phyloP scores from a whole-genome alignment of 1,140 invertebrate genomes.

The Scylla paramamosain region DNA sequence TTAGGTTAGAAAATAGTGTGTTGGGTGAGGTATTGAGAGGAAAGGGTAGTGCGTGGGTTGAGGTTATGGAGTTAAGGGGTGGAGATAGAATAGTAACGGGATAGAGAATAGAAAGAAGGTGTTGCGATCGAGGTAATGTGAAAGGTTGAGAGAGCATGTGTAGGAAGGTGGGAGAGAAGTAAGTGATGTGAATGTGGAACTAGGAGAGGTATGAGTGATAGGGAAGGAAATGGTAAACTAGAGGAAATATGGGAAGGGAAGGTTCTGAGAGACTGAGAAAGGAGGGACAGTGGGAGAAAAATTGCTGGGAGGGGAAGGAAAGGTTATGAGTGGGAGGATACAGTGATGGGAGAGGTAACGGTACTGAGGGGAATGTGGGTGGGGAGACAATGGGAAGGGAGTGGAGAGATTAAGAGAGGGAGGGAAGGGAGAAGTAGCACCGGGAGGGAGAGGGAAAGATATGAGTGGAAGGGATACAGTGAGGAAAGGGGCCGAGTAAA shows the following conservation, averaged over 20 bases:
- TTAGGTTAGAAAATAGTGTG: too few species aligned
- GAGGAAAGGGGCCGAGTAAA: neutral
- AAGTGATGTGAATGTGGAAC: neutral
- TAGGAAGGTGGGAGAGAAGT: too few species aligned
- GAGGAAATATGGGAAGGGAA: neutral
- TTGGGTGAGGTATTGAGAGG: too few species aligned
- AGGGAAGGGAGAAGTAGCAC: neutral
- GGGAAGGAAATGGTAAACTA: neutral
- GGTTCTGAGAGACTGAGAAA: neutral
- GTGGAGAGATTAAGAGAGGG: neutral
- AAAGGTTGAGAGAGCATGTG: too few species aligned
- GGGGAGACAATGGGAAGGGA: neutral
- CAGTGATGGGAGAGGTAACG: neutral
- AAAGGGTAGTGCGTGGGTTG: too few species aligned
- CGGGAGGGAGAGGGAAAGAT: neutral
- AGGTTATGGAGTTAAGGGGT: too few species aligned
- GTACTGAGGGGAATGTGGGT: neutral
- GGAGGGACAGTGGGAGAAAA: neutral
- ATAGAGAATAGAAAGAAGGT: too few species aligned
- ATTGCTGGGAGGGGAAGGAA: neutral
- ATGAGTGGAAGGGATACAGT: too few species aligned
- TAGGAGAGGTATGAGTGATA: neutral
- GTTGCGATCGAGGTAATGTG: too few species aligned
- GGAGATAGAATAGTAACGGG: too few species aligned
- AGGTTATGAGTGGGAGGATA: neutral